Evolutionary conservation across 1,140 invertebrate genomes (phyloP).

Genomic region (Ephestia elutella): DNA sequence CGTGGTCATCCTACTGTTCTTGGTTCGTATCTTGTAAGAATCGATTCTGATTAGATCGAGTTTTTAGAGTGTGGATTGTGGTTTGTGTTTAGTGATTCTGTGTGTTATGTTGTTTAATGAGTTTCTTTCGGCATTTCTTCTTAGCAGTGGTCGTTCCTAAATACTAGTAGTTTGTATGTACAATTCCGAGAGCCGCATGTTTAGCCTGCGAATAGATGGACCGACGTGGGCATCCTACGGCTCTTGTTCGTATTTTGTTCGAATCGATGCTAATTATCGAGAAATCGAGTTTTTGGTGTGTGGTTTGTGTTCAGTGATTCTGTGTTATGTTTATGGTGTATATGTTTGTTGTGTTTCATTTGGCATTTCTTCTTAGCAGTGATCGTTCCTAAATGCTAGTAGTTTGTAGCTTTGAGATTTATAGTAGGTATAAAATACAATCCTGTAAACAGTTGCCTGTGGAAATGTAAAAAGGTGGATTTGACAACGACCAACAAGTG

Average conservation of each 20-base stretch:
- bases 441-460: conserved; percentile 34
- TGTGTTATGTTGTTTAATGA: neutral
- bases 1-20: conserved; percentile 35
- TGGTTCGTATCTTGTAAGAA: conserved; percentile 40
- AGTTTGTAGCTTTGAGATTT: conserved; percentile 19
- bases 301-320: neutral
- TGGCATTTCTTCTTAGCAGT: too few relatives aligned
- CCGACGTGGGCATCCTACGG: conserved; percentile 41
- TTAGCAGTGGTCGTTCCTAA: too few relatives aligned
- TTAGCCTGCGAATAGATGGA: conserved; percentile 32
- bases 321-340: neutral
- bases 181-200: conserved; percentile 29
- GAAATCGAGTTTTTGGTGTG: neutral
- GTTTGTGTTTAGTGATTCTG: neutral
- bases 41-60: neutral
- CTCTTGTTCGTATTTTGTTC: conserved; percentile 37
- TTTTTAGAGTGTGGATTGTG: conserved; percentile 9
- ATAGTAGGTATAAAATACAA: too few relatives aligned
- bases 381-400: too few relatives aligned
- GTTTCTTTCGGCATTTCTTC: too few relatives aligned
- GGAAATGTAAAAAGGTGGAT: too few relatives aligned
- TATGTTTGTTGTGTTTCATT: too few relatives aligned
- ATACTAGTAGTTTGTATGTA: too few relatives aligned
- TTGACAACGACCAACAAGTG: too few relatives aligned
- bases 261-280: conserved; percentile 2